Conservation (phyloP, 2,113 vertebrate genomes). For the Hyperopisus bebe region DNA sequence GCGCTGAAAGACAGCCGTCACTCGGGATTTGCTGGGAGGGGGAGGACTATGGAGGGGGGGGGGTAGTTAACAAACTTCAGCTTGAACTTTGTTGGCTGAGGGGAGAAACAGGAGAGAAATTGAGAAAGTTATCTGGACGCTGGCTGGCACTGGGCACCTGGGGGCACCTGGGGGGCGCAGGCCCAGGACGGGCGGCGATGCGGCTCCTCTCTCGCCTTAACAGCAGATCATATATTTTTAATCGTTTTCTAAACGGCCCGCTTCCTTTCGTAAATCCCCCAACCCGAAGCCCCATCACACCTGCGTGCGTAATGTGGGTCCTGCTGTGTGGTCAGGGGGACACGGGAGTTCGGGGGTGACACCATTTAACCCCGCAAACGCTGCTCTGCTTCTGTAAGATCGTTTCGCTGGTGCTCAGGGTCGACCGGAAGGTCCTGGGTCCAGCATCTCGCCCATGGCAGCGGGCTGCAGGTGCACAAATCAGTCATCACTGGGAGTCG, state of each 20-base stretch:
- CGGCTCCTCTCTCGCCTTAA: background rate
- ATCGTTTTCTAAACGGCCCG: background rate
- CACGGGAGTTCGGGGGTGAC: background rate
- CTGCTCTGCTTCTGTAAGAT: background rate
- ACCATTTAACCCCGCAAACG: background rate
- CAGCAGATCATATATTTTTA: background rate
- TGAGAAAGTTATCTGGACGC: background rate
- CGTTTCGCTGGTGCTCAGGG: background rate
- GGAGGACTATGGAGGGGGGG: background rate
- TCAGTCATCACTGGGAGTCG: background rate
- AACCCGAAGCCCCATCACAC: background rate
- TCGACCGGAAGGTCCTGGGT: background rate
- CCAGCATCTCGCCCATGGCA: background rate
- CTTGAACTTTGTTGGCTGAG: background rate
- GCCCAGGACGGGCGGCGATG: accelerated
- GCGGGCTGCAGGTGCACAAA: background rate
- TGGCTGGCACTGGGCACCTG: background rate
- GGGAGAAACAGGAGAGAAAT: background rate
- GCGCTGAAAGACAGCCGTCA: background rate
- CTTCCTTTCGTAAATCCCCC: background rate
- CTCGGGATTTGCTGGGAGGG: background rate
- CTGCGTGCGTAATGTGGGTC: background rate
- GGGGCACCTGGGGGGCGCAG: background rate
- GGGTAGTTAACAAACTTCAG: background rate
- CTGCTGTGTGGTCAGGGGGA: background rate